Evolutionary conservation across 2,113 vertebrate genomes (phyloP), one percentile per base, ranked within the genome.

Genomic region (Pluvianellus socialis): DNA sequence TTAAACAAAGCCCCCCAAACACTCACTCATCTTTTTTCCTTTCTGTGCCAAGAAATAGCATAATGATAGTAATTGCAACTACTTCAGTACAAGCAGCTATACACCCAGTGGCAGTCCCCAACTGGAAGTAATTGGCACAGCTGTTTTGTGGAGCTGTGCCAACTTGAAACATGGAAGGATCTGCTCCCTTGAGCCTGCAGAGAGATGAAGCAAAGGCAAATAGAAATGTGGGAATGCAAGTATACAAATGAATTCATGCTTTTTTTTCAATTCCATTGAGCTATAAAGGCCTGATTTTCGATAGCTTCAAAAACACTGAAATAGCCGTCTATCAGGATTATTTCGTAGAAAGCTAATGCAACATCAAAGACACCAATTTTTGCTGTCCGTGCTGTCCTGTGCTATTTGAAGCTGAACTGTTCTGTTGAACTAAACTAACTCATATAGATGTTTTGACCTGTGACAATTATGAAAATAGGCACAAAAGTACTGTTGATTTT

Each of bases 31-130:
- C 95, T 91, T 95, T 95, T 87, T 91, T 58, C 44, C 52, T 87
- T 85, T 85, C 42, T 2, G 3, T 76, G 73, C 63, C 83, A 96
- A 81, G 73, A 87, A 91, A 91, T 79, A 92, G 68, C 95, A 85
- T 97, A 97, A 97, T 94, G 80, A 94, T 85, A 94, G 89, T 85
- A 94, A 96, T 96, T 92, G 86, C 83, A 62, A 84, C 52, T 67
- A 72, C 86, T 94, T 87, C 72, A 79, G 88, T 79, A 94, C 88
- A 87, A 92, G 79, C 86, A 72, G 77, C 91, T 91, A 61, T 85
- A 81, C 76, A 50, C 77, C 49, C 91, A 90, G 89, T 79, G 86
- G 96, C 81, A 92, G 80, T 79, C 77, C 77, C 56, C 80, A 75
- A 40, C 79, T 94, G 90, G 86, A 94, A 92, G 73, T 84, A 95